Evolutionary conservation across 1,140 invertebrate species (phyloP).

Genomic region (Drosophila subpulchrella): DNA sequence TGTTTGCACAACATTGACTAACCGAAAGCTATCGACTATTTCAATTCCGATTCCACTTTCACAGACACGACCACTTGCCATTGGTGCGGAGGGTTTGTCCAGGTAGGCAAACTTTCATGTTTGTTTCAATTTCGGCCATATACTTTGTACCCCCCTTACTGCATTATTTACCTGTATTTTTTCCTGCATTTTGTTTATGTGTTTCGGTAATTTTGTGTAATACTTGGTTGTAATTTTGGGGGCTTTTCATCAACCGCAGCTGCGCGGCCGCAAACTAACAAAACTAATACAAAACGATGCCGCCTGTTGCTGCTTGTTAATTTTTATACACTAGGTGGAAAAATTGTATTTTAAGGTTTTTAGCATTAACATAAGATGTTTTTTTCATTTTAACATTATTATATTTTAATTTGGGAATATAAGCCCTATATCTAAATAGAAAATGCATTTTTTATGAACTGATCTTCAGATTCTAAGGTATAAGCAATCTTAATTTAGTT

Average conservation of each 20-base stretch:
- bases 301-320: slow-evolving; percentile 26
- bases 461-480: too few species aligned
- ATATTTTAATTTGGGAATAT: too few species aligned
- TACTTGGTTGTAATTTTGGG: slow-evolving; percentile 28
- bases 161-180: slow-evolving; percentile 16
- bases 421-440: too few species aligned
- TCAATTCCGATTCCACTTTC: slow-evolving; percentile 75
- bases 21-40: slow-evolving; percentile 86
- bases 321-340: slow-evolving; percentile 7
- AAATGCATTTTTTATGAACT: too few species aligned
- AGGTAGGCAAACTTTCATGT: slow-evolving; percentile 77
- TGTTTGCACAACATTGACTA: slow-evolving; percentile 73
- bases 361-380: too few species aligned
- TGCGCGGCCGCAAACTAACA: slow-evolving; percentile 54
- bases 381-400: too few species aligned
- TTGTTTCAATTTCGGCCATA: slow-evolving; percentile 28
- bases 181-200: slow-evolving; percentile 19
- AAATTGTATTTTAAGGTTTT: neutral
- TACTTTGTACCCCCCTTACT: slow-evolving; percentile 18
- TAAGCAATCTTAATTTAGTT: too few species aligned
- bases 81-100: slow-evolving; percentile 82
- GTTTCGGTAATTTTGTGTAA: slow-evolving; percentile 20
- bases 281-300: slow-evolving; percentile 68
- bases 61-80: slow-evolving; percentile 88
- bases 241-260: slow-evolving; percentile 55